Base-by-base conservation (phyloP, 2,113 vertebrate genomes). In the Xiphophorus couchianus region DNA sequence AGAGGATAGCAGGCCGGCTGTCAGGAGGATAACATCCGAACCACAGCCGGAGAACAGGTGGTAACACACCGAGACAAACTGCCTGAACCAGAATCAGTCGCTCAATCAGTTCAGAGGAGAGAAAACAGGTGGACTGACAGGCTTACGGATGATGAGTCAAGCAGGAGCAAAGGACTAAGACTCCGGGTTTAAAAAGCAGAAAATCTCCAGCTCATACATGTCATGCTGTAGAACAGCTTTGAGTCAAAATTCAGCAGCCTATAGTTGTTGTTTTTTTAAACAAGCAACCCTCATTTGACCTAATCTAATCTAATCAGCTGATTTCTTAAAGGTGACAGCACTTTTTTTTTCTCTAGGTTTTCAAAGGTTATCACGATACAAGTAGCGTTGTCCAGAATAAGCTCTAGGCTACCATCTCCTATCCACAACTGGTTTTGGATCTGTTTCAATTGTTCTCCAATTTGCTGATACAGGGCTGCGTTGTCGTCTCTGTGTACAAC, bases 21-120 rank as follows among this genome's bases (percentile, higher is more conserved):
- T 84, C 78, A 86, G 84, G 66, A 33, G 84, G 84, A 88, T 84
- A 87, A 91, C 88, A 91, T 91, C 90, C 87, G 10, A 19, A 66
- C 66, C 78, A 83, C 81, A 85, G 85, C 72, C 61, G 1, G 79
- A 67, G 78, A 93, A 93, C 92, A 93, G 92, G 92, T 92, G 93
- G 89, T 87, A 93, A 92, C 91, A 91, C 90, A 91, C 1, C 10
- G 66, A 60, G 76, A 74, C 60, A 51, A 30, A 19, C 76, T 62
- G 80, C 65, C 69, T 80, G 73, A 84, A 65, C 74, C 70, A 13
- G 76, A 82, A 83, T 72, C 83, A 80, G 75, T 0, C 35, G 63
- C 13, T 71, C 63, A 72, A 54, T 51, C 62, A 69, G 64, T 73
- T 68, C 31, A 65, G 65, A 73, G 66, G 71, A 25, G 62, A 75